Base-by-base conservation (phyloP, 2,888 invertebrate genomes). In the Quadroppia sp. region DNA sequence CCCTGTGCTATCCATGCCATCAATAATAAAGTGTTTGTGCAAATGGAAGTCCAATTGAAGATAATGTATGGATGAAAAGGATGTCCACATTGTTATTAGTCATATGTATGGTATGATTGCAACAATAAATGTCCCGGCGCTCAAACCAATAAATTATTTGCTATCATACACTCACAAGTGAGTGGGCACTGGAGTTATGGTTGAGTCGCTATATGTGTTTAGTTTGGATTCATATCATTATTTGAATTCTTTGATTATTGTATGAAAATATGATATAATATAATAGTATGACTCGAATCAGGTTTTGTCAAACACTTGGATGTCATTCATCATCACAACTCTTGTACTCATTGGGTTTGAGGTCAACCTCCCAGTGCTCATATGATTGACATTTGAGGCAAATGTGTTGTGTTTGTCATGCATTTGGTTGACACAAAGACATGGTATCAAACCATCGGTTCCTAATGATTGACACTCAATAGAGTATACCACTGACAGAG, bases 391-490 rank as follows among this genome's bases (percentile, higher is more conserved):
- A 56, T 25, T 56, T 28, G 2, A 56, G 6, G 25, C 56, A 28
- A 56, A 56, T n/a, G 56, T 56, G 23, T 23, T 28, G 56, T 56
- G 56, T 56, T 56, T 23, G 56, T 23, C 56, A 56, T 56, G 56
- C 56, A 56, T 56, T 7, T 23, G 6, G 25, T 23, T n/a, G n/a
- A n/a, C n/a, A n/a, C n/a, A n/a, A n/a, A n/a, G n/a, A 7, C 28
- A 23, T 56, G 11, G 56, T 15, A 56, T 56, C 56, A 56, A 15
- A 25, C 20, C 2, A 56, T 56, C 15, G 25, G 28, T 11, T 6
- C 23, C 20, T 20, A 23, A 56, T 56, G 20, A 23, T 56, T 56
- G 23, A 56, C 56, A 56, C 25, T n/a, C n/a, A n/a, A n/a, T n/a
- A n/a, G n/a, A n/a, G n/a, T n/a, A n/a, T n/a, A n/a, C n/a, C n/a